Evolutionary conservation across 2,888 invertebrate species (phyloP), one percentile per base, ranked within the genome.

Genomic region (Rosalia funebris): DNA sequence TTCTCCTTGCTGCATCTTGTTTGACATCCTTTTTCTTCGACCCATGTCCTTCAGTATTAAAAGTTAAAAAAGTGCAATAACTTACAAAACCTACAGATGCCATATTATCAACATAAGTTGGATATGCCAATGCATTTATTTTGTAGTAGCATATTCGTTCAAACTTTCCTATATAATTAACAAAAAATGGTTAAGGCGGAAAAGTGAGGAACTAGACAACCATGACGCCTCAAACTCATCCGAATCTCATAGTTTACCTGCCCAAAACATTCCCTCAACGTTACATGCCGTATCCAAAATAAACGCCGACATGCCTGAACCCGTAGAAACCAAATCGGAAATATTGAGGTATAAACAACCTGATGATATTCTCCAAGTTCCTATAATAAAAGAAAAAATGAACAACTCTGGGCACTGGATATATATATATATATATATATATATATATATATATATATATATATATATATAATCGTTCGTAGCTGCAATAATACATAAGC

Each of bases 181-280:
- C 82, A 86, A 87, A 80, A 88, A 88, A 80, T 85, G 87, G 80
- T 81, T 85, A 69, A 82, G 88, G 79, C 89, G 91, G 80, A 86
- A 87, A 69, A 88, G 88, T 75, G 83, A 83, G 68, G 86, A 85
- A 67, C 78, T 81, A 77, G 84, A 81, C 81, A 85, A 85, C 72
- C 85, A 85, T 65, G 84, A 85, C 66, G 84, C 83, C 66, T 85
- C 84, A 54, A 85, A 83, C 72, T 85, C 84, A 62, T 85, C 84
- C 66, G 85, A 81, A 77, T 80, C 81, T 78, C 80, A 81, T 71
- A 81, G 81, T 76, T 64, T 75, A 72, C 79, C 80, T 73, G 73
- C 78, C 75, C 79, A 79, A 75, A 81, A 82, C 80, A 84, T 85
- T 78, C 82, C 84, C 69, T 79, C 83, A 66, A 63, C 71, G 73